Evolutionary conservation across 23 tunicate species (phyloP), one percentile per base, ranked within the genome.

Genomic region (Pegea sp.): DNA sequence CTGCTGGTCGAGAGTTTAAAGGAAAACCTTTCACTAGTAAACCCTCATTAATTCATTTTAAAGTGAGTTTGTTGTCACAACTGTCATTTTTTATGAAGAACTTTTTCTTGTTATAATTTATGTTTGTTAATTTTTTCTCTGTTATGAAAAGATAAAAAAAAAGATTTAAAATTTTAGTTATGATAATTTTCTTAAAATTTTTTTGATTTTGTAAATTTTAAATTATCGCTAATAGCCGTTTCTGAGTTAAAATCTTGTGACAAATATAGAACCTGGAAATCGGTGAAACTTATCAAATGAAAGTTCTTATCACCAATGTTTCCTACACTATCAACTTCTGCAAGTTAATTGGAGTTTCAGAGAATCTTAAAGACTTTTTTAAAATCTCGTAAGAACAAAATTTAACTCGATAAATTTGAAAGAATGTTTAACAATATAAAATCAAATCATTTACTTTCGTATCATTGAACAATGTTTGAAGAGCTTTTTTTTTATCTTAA

Each of bases 21-120:
- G 93, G 93, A 46, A 69, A 71, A 80, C 93, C 93, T 7, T 80
- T 80, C 33, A 59, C 66, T 54, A 80, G 93, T 61, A 80, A 80
- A 58, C 93, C 93, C 24, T 79, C 62, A 42, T 42, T 80, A 44
- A 71, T 80, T 43, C 93, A 80, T 49, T 80, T 80, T 34, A 72
- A 80, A 70, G 93, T 80, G 20, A 54, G 63, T n/a, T n/a, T n/a
- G n/a, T n/a, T n/a, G n/a, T n/a, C n/a, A n/a, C n/a, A n/a, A n/a
- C n/a, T n/a, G n/a, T n/a, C n/a, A n/a, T n/a, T n/a, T n/a, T n/a
- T n/a, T n/a, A n/a, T n/a, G n/a, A n/a, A n/a, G n/a, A n/a, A n/a
- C n/a, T n/a, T n/a, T n/a, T n/a, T n/a, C n/a, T n/a, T n/a, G n/a
- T n/a, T n/a, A n/a, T n/a, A n/a, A n/a, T n/a, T n/a, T n/a, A n/a